Evolutionary conservation across 2,888 invertebrate genomes (phyloP).

Genomic region (Biston betularia): DNA sequence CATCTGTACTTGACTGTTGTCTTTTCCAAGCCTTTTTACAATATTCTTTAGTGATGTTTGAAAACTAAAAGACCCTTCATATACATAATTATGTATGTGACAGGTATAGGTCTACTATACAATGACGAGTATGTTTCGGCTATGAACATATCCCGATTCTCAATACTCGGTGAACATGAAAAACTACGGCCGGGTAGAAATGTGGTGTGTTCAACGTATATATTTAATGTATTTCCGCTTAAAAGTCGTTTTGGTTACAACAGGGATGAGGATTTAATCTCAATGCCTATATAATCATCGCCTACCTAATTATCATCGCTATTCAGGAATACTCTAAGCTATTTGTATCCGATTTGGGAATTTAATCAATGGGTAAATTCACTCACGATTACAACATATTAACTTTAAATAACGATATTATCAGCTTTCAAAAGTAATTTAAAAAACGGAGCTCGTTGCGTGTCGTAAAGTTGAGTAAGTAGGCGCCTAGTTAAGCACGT

Average conservation of each 20-base stretch:
- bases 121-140: conserved; percentile 23
- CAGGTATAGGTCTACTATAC: conserved; percentile 64
- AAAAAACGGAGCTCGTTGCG: conserved; percentile 44
- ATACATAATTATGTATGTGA: conserved; percentile 55
- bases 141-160: not conserved
- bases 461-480: conserved; percentile 46
- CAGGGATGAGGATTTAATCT: no score
- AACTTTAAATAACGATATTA: conserved; percentile 8
- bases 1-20: conserved; percentile 58
- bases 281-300: no score
- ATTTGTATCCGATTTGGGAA: no score
- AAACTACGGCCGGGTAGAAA: not conserved
- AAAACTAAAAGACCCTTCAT: conserved; percentile 65
- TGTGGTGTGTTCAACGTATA: no score
- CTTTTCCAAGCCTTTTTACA: conserved; percentile 69
- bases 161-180: conserved; percentile 10
- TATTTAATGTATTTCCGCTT: no score
- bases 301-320: not conserved
- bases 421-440: conserved; percentile 40
- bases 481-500: conserved; percentile 47
- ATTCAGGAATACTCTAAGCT: no score
- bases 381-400: conserved; percentile 7
- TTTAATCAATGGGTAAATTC: not conserved
- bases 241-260: no score
- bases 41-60: conserved; percentile 73